These are phyloP conservation scores for Cervus canadensis DNA, from an alignment of 2,113 vertebrate genomes.

Conservation along the genomic window DNA sequence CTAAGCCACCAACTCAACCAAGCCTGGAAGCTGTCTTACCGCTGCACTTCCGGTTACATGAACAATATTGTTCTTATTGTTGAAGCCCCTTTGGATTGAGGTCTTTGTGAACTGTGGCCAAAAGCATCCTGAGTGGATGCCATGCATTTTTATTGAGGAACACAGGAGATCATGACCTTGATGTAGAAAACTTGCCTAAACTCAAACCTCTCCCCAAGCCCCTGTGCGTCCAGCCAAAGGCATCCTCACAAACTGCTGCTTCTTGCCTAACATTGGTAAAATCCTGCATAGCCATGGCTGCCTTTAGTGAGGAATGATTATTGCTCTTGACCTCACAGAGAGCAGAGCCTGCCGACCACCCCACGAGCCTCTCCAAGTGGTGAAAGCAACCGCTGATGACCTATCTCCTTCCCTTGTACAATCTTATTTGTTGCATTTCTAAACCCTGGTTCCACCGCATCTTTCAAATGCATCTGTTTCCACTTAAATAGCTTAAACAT, in stretches of 20 bases:
- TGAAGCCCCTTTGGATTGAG: background rate
- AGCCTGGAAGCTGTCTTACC: background rate
- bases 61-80: background rate
- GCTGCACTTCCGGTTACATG: too few species aligned
- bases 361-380: background rate
- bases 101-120: background rate
- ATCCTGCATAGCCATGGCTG: background rate
- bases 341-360: background rate
- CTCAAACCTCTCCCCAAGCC: background rate
- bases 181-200: background rate
- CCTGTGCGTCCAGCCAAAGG: background rate
- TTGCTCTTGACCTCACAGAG: background rate
- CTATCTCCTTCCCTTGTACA: background rate
- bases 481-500: background rate
- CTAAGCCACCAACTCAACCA: background rate
- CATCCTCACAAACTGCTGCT: background rate
- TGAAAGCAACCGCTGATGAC: background rate
- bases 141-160: background rate
- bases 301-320: background rate
- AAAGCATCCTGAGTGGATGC: background rate
- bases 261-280: too few species aligned
- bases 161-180: background rate
- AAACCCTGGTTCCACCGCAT: background rate
- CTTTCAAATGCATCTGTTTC: background rate
- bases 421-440: background rate